Percentiles rank a stretch among this genome's conserved stretches.
phyloP scores from a whole-genome alignment of 1,140 invertebrate genomes.

The Halotydeus destructor region DNA sequence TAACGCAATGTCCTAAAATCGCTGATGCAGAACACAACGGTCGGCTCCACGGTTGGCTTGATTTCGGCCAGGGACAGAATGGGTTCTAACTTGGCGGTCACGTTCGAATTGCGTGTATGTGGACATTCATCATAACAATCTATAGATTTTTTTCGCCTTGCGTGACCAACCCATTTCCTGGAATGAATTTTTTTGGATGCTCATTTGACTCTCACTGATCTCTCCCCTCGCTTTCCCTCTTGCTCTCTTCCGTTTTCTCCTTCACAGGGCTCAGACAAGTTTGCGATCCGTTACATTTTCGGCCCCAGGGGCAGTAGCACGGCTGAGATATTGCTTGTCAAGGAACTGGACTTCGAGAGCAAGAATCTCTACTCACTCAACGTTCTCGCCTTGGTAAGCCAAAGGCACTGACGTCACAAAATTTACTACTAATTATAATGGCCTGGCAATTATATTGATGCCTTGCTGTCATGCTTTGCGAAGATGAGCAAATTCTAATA shows the following conservation, averaged over 20 bases:
- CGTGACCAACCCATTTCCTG: no score
- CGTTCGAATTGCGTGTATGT: slow-evolving; percentile 52
- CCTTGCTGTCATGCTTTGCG: no score
- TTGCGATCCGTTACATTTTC: slow-evolving; percentile 50
- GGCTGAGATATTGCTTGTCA: slow-evolving; percentile 46
- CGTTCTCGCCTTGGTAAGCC: slow-evolving; percentile 52
- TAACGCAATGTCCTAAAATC: slow-evolving; percentile 1
- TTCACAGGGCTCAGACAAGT: slow-evolving; percentile 35
- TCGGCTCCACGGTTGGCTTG: slow-evolving; percentile 54
- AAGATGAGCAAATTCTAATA: no score
- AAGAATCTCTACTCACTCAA: slow-evolving; percentile 59
- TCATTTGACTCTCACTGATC: neutral
- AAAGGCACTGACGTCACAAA: no score
- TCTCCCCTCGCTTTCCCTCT: neutral
- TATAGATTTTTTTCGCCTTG: no score
- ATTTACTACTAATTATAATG: slow-evolving; percentile 8
- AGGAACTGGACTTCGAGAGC: slow-evolving; percentile 56
- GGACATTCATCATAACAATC: no score
- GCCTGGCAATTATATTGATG: no score
- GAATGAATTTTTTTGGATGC: slow-evolving; percentile 1
- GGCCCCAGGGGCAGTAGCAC: slow-evolving; percentile 45
- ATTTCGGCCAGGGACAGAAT: slow-evolving; percentile 53
- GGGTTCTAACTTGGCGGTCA: slow-evolving; percentile 45
- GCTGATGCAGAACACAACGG: slow-evolving; percentile 43
- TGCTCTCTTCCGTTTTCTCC: neutral